Conservation (phyloP, 2,797 vertebrate genomes). For the Liparis tanakae region DNA sequence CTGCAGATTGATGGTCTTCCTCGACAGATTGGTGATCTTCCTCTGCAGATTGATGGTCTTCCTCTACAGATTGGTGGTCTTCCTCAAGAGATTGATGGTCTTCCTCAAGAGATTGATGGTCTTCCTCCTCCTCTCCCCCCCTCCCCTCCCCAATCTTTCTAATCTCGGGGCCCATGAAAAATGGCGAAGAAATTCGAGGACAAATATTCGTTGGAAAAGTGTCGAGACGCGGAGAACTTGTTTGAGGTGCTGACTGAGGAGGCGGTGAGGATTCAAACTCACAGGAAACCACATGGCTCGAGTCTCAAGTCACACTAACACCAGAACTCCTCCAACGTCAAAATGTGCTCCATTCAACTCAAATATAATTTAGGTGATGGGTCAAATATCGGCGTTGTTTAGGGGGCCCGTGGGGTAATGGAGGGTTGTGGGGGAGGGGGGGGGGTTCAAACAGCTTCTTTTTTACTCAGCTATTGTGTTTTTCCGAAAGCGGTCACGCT, state of each 20-base stretch:
- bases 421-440: neutral
- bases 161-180: neutral
- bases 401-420: too few relatives aligned
- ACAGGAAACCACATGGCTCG: constrained; percentile 19
- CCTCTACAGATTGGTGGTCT: too few relatives aligned
- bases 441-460: neutral
- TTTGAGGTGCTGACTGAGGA: constrained; percentile 2
- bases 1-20: too few relatives aligned
- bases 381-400: neutral
- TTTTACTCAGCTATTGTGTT: too few relatives aligned
- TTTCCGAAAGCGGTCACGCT: too few relatives aligned
- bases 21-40: too few relatives aligned
- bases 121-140: too few relatives aligned
- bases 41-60: too few relatives aligned
- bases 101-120: too few relatives aligned
- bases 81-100: too few relatives aligned
- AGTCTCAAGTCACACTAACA: neutral
- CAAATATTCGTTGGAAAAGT: neutral
- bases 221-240: constrained; percentile 7
- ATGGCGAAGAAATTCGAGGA: neutral
- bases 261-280: constrained; percentile 6
- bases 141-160: neutral
- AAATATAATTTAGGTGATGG: neutral
- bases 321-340: neutral
- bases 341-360: neutral